Conservation (phyloP, 2,113 vertebrate species). For the Formicarius rufipectus region DNA sequence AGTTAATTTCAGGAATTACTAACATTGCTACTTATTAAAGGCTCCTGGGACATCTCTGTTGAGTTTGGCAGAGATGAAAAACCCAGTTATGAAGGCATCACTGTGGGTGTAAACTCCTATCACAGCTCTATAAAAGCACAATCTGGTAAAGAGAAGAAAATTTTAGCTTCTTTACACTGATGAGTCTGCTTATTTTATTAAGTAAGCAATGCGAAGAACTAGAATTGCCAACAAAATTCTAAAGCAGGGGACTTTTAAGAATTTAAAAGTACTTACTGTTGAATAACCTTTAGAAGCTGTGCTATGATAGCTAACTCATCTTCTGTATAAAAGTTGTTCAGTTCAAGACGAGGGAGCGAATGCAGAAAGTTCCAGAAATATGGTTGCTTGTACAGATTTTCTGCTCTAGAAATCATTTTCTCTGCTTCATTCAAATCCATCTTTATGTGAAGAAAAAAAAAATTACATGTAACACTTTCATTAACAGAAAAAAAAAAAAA, state of each 20-base stretch:
- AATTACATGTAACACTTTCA: background rate
- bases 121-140: background rate
- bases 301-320: background rate
- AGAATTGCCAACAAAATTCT: background rate
- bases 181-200: background rate
- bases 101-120: background rate
- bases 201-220: background rate
- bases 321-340: background rate
- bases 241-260: background rate
- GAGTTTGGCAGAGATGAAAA: background rate
- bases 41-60: background rate
- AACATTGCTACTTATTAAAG: background rate
- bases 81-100: background rate
- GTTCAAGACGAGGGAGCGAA: slow-evolving; percentile 7
- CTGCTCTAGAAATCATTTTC: slow-evolving; percentile 55
- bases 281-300: slow-evolving; percentile 1
- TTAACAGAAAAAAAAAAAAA: background rate
- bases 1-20: background rate
- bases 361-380: slow-evolving; percentile 68
- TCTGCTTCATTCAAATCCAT: slow-evolving; percentile 68
- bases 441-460: slow-evolving; percentile 7
- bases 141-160: background rate
- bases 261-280: slow-evolving; percentile 50
- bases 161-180: background rate
- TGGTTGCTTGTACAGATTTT: slow-evolving; percentile 66